Evolutionary conservation across 1,140 invertebrate species (phyloP), one percentile per base, ranked within the genome.

Genomic region (Psilanteris sp.): DNA sequence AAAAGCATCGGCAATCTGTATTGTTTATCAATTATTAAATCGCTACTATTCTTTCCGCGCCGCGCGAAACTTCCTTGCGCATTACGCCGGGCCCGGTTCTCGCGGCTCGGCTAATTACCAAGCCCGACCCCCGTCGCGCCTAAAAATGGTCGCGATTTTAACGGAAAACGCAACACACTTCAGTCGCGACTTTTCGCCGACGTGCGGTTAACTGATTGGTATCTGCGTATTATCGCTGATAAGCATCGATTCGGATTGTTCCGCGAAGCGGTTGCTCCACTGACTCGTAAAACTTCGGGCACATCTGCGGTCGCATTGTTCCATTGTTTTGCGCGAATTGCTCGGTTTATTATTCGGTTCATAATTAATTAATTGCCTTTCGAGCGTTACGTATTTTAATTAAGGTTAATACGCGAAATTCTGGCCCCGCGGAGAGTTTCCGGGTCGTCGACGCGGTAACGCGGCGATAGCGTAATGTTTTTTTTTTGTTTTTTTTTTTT

Each of bases 21-120:
- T 79, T 81, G 79, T 79, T 81, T 81, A 81, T 81, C 75, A 76
- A 81, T 81, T 79, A 78, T 78, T 73, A 76, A 78, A 76, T 78
- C n/a, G n/a, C n/a, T n/a, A n/a, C n/a, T n/a, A n/a, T n/a, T n/a
- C n/a, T n/a, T n/a, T n/a, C n/a, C n/a, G n/a, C n/a, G n/a, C n/a
- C 68, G 66, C 72, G 31, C 34, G 59, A 32, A 43, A 54, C 29
- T 41, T 16, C 36, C 16, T 8, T 26, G n/a, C 31, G 18, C 48
- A n/a, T 59, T 32, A 29, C n/a, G 34, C 44, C 50, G 48, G 20
- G 11, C 26, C 29, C 32, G 22, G 36, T 11, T 39, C 26, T 15
- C 15, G 18, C 13, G 41, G 14, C 14, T 26, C 22, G 37, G 55
- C 46, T 73, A 66, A 66, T 59, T 59, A 66, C 57, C 59, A n/a